Evolutionary conservation across 2,113 vertebrate genomes (phyloP).

Genomic region (Ptilorrhoa leucosticta): DNA sequence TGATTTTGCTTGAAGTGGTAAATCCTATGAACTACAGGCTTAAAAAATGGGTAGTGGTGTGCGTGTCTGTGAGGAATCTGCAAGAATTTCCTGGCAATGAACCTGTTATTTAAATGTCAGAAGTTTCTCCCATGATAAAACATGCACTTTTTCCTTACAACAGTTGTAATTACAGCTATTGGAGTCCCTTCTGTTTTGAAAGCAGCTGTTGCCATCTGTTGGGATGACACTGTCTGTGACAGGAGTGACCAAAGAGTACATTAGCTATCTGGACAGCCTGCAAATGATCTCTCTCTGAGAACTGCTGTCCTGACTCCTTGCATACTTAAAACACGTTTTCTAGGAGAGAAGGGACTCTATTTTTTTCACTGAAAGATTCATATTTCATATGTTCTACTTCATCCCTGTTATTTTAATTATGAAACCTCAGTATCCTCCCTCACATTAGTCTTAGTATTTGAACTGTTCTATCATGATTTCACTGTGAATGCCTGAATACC

Average conservation of each 20-base stretch:
- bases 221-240: not conserved
- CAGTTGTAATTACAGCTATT: not conserved
- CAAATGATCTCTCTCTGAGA: not conserved
- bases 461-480: not conserved
- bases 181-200: not conserved
- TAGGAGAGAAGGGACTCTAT: not conserved
- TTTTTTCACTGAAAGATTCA: not conserved
- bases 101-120: not conserved
- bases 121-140: not conserved
- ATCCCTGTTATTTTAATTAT: not conserved
- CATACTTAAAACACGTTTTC: not conserved
- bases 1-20: not conserved
- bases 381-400: not conserved
- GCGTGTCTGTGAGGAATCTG: not conserved
- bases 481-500: not conserved
- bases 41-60: not conserved
- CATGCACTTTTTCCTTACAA: not conserved
- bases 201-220: not conserved
- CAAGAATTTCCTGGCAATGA: not conserved
- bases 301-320: not conserved
- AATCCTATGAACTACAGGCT: not conserved
- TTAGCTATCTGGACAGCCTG: not conserved
- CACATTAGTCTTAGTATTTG: not conserved
- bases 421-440: not conserved
- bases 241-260: not conserved